A percentile compares a stretch with the other conserved stretches of the same genome.
These are phyloP conservation scores for Trichosurus vulpecula DNA, from an alignment of 2,797 vertebrate species.

Conservation along the genomic window DNA sequence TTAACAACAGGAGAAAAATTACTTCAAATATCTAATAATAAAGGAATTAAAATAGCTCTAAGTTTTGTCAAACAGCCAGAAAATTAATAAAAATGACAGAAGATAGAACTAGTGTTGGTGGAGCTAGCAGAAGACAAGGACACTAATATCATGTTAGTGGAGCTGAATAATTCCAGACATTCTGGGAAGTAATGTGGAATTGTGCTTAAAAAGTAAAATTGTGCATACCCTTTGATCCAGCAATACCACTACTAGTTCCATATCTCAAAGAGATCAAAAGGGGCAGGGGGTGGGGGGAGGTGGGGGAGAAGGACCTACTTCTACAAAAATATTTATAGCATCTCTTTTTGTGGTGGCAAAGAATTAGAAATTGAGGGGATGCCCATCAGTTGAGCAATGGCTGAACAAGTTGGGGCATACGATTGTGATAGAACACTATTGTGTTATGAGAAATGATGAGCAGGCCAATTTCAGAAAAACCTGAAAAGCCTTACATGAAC, in stretches of 20 bases:
- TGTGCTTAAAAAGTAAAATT: neutral
- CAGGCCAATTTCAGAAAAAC: no score
- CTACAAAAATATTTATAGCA: neutral
- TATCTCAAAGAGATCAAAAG: neutral
- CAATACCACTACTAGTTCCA: neutral
- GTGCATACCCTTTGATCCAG: neutral
- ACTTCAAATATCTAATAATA: neutral
- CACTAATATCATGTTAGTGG: neutral
- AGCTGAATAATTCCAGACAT: neutral
- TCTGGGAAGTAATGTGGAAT: neutral
- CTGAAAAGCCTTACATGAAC: no score
- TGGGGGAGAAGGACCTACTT: neutral
- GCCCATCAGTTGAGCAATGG: no score
- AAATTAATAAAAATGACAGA: neutral
- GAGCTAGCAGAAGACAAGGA: neutral
- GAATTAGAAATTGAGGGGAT: no score
- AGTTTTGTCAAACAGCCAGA: neutral
- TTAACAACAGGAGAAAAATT: neutral
- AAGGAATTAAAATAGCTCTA: neutral
- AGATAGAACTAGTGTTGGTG: neutral
- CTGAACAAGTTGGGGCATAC: no score
- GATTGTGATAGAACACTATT: no score
- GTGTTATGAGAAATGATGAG: no score
- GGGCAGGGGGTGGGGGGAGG: no score
- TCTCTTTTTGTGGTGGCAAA: neutral